Evolutionary conservation across 2,888 invertebrate species (phyloP).

Genomic region (Sesamia inferens): DNA sequence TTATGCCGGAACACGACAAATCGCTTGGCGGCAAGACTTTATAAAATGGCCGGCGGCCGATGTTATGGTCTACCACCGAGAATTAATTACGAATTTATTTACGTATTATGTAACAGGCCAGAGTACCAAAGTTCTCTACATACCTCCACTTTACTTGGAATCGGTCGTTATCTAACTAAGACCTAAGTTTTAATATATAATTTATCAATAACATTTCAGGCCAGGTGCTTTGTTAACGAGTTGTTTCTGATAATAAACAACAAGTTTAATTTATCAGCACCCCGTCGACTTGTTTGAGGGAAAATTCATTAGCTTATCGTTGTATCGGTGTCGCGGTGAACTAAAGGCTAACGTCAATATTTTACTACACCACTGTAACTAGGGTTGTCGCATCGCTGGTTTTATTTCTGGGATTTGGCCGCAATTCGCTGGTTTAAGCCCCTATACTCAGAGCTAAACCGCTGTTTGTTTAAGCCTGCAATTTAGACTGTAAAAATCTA

Average conservation of each 20-base stretch:
- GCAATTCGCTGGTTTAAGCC: conserved; percentile 45
- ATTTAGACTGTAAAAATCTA: conserved; percentile 49
- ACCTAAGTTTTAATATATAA: conserved; percentile 45
- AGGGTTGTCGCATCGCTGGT: conserved; percentile 49
- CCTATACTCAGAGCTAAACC: conserved; percentile 36
- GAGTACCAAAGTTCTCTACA: conserved; percentile 20
- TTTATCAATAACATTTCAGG: conserved; percentile 56
- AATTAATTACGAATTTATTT: conserved; percentile 4
- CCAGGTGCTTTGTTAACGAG: conserved; percentile 50
- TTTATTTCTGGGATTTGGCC: conserved; percentile 40
- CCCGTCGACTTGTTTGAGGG: conserved; percentile 67
- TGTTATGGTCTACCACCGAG: too few species aligned
- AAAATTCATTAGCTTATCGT: conserved; percentile 77
- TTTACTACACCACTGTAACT: conserved; percentile 65
- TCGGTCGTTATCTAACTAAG: conserved; percentile 17
- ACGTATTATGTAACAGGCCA: conserved; percentile 16
- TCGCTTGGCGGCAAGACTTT: too few species aligned
- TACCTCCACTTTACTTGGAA: conserved; percentile 18
- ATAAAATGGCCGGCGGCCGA: too few species aligned
- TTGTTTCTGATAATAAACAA: conserved; percentile 55
- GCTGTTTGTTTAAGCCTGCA: conserved; percentile 54
- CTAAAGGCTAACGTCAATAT: conserved; percentile 77
- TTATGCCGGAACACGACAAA: too few species aligned
- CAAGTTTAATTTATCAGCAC: conserved; percentile 64
- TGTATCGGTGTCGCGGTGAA: conserved; percentile 68